These are phyloP conservation scores for Lasioglossum lativentre DNA, from an alignment of 2,888 invertebrate species.

Conservation along the genomic window DNA sequence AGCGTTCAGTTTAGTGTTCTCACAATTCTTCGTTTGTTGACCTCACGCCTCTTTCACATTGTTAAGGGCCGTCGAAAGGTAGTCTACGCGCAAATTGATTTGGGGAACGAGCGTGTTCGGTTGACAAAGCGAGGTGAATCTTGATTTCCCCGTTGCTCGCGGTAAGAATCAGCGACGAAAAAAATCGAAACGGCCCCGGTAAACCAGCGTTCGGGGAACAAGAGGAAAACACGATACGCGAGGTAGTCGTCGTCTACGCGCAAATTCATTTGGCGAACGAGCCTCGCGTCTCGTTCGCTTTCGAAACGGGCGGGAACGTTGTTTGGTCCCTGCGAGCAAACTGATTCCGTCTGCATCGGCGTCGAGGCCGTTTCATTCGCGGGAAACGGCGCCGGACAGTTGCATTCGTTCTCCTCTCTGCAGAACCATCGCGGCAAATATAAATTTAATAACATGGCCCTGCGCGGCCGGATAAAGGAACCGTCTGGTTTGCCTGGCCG, in stretches of 20 bases:
- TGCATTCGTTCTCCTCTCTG: conserved; percentile 13
- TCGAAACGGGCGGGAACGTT: conserved; percentile 37
- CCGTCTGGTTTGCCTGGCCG: not conserved
- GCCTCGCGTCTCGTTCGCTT: conserved; percentile 2
- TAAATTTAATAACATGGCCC: conserved; percentile 63
- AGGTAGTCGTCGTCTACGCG: conserved; percentile 5
- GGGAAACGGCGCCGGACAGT: conserved; percentile 47
- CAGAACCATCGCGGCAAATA: conserved; percentile 56
- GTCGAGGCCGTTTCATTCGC: conserved; percentile 39
- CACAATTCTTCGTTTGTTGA: too few relatives aligned
- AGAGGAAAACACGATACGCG: conserved; percentile 36
- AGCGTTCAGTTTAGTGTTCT: too few relatives aligned
- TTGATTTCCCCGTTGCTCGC: not conserved
- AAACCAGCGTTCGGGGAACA: conserved; percentile 3
- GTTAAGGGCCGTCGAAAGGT: too few relatives aligned
- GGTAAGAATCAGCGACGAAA: not conserved
- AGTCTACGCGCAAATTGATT: too few relatives aligned
- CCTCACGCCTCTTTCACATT: too few relatives aligned
- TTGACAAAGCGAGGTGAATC: too few relatives aligned
- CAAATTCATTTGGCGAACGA: conserved; percentile 24
- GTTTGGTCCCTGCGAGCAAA: conserved; percentile 31
- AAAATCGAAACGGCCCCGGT: not conserved
- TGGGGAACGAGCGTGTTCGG: too few relatives aligned
- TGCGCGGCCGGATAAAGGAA: not conserved
- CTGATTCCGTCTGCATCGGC: conserved; percentile 36